Base-by-base conservation (phyloP, 2,113 vertebrate species). In the Eretmochelys imbricata region DNA sequence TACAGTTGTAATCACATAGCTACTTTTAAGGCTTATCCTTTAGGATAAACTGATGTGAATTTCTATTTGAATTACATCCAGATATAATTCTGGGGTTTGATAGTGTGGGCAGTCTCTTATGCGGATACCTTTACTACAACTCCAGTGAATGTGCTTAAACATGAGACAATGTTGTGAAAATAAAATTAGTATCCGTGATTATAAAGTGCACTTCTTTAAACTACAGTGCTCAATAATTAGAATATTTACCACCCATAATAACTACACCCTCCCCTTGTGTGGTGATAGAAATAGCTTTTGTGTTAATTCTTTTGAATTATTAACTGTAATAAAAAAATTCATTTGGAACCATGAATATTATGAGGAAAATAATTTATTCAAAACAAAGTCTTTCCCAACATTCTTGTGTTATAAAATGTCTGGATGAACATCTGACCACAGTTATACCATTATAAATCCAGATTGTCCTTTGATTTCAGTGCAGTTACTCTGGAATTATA, bases 11-110 rank as follows among this genome's bases (percentile, higher is more conserved):
- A 88, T 93, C 90, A 95, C 89, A 85, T 84, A 90, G 75, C 65
- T 92, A 65, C 81, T 62, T 93, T 82, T 57, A 96, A 93, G 90
- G 62, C 22, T 81, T 88, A 84, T 90, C 96, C 89, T 84, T 76
- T 85, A 95, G 92, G 90, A 59, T 65, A 93, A 96, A 88, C 95
- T 97, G 95, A 96, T 89, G 76, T 50, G 49, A 8, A 19, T 93
- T 95, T 92, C 81, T 84, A 25, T 25, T 76, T 79, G 84, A 95
- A 90, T 93, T 91, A 85, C 29, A 80, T 2, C 6, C 80, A 84
- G 59, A 84, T 91, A 54, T 84, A 93, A 93, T 93, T 72, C 54
- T 84, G 27, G 48, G 48, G 29, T 72, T 80, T 84, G 35, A 48
- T 88, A 69, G 62, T 82, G 79, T 84, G 91, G 69, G 59, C 95